Conservation (phyloP, 2,888 invertebrate genomes). For the Macropis europaea region DNA sequence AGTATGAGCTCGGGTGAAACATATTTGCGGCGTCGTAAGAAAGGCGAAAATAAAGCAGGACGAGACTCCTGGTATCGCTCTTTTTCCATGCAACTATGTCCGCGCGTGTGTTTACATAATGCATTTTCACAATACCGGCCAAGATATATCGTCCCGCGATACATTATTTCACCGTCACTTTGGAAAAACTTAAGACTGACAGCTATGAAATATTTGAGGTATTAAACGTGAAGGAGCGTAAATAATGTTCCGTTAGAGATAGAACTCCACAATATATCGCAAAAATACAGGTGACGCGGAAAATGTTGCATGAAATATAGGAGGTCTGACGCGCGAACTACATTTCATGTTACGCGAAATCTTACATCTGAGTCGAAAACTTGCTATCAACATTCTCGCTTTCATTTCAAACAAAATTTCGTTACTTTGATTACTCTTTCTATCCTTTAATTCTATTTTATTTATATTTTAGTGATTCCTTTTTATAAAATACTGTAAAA, state of each 20-base stretch:
- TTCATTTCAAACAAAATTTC: too few relatives aligned
- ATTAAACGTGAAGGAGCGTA: constrained; percentile 4
- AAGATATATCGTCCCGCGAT: constrained; percentile 14
- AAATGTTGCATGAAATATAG: too few relatives aligned
- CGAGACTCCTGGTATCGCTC: not conserved
- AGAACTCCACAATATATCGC: too few relatives aligned
- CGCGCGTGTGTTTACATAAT: constrained; percentile 19
- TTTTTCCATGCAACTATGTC: not conserved
- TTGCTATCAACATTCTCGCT: too few relatives aligned
- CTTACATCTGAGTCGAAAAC: too few relatives aligned
- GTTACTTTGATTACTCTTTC: too few relatives aligned
- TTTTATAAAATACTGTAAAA: constrained; percentile 6
- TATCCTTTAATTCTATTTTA: too few relatives aligned
- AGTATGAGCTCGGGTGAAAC: constrained; percentile 42
- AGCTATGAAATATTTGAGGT: constrained; percentile 27
- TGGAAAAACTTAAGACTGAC: constrained; percentile 28
- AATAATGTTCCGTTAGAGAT: not conserved
- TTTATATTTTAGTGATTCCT: not conserved
- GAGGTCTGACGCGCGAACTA: too few relatives aligned
- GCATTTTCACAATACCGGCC: constrained; percentile 35
- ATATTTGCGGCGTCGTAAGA: constrained; percentile 15
- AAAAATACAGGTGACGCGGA: too few relatives aligned
- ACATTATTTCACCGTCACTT: constrained; percentile 34
- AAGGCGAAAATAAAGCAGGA: constrained; percentile 14
- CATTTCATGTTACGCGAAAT: too few relatives aligned